Conservation (phyloP, 2,888 invertebrate genomes). For the Oconnorella tubifera region DNA sequence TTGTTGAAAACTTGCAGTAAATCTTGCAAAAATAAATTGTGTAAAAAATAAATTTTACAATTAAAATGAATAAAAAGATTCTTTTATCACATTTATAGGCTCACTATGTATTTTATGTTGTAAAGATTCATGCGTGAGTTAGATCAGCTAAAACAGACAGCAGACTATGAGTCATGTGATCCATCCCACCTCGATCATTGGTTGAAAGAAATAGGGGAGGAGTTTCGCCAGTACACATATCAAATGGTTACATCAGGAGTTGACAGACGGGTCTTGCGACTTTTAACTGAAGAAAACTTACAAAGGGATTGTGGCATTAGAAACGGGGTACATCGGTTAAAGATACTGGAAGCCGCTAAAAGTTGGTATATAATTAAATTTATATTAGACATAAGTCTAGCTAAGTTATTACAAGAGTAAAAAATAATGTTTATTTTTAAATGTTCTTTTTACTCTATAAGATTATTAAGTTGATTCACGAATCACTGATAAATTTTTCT, state of each 20-base stretch:
- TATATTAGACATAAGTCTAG: too few species aligned
- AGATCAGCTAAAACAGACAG: conserved; percentile 87
- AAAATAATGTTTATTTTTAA: too few species aligned
- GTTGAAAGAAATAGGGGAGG: conserved; percentile 75
- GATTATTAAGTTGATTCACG: neutral
- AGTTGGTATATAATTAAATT: too few species aligned
- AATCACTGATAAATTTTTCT: neutral
- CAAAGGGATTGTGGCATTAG: conserved; percentile 82
- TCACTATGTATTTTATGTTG: too few species aligned
- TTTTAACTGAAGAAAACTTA: conserved; percentile 83
- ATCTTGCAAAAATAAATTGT: too few species aligned
- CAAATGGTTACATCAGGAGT: conserved; percentile 92
- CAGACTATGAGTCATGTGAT: conserved; percentile 92
- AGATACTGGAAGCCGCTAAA: conserved; percentile 83
- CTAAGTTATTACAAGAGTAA: too few species aligned
- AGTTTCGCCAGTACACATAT: conserved; percentile 94
- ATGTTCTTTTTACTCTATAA: too few species aligned
- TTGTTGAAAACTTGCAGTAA: too few species aligned
- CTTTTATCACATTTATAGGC: too few species aligned
- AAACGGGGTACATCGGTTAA: conserved; percentile 89
- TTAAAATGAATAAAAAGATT: too few species aligned
- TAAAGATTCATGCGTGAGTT: conserved; percentile 63
- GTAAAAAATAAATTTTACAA: too few species aligned
- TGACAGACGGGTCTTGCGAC: conserved; percentile 78
- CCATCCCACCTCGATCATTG: conserved; percentile 68